Evolutionary conservation across 2,888 invertebrate species (phyloP), one percentile per base, ranked within the genome.

Genomic region (Hydropsyche betteni): DNA sequence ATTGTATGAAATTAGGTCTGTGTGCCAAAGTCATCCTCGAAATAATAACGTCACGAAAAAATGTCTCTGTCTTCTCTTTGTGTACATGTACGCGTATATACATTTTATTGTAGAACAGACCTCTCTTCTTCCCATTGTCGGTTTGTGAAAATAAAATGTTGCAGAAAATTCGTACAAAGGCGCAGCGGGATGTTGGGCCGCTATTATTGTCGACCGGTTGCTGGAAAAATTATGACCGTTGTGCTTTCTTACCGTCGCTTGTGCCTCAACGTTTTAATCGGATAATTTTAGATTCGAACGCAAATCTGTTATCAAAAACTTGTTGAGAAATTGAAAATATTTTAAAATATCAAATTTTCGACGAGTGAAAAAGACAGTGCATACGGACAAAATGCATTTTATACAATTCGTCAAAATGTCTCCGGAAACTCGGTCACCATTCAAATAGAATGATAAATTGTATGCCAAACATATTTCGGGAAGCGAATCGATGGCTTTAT

Each of bases 1-100:
- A 77, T 79, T 77, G 79, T 78, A 78, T 76, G 68, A 79, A 79
- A 79, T 79, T 79, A 79, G 79, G 79, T 76, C 68, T 78, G 69
- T 71, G 51, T 76, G 76, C 76, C 79, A 79, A 76, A 75, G 78
- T 75, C 76, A 79, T 68, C 58, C 44, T 73, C 51, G 34, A 79
- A 74, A 72, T 69, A 69, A 71, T 72, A 76, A 72, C 50, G 53
- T 55, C 52, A 38, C 69, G 24, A 68, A 38, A 68, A 38, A 68
- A 38, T 38, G 38, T 68, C 68, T 34, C 36, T 68, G 38, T 68
- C 38, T 68, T 34, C 38, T 36, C 36, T 68, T n/a, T 33, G 14
- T 24, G 55, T 68, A 68, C n/a, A 44, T 16, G 70, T 36, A 70
- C 12, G 24, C 34, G 34, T 36, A 64, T 64, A 33, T 36, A 64